These are phyloP conservation scores for Drosophila lacicola DNA, from an alignment of 2,888 invertebrate species.

Conservation along the genomic window DNA sequence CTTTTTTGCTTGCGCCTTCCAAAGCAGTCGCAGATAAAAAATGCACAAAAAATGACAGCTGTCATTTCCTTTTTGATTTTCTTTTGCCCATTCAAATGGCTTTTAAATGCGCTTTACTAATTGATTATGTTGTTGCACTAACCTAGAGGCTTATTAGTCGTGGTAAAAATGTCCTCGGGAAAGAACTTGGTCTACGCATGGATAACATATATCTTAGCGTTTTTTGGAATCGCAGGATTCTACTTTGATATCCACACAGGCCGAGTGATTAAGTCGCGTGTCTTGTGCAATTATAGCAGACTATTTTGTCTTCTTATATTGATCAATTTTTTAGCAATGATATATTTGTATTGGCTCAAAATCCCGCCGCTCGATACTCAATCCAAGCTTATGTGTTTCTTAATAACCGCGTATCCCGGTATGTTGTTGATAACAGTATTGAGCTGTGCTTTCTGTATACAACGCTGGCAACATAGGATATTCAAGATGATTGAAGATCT, in stretches of 20 bases:
- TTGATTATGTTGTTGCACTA: not conserved
- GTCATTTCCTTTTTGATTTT: too few species aligned
- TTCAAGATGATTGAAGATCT: constrained; percentile 9
- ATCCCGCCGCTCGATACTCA: not conserved
- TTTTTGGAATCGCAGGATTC: constrained; percentile 10
- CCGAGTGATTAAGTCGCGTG: constrained; percentile 10
- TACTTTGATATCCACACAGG: constrained; percentile 2
- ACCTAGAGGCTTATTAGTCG: not conserved
- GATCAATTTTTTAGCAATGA: rapidly evolving
- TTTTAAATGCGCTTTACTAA: not conserved
- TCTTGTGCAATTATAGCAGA: constrained; percentile 2
- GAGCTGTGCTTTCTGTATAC: constrained; percentile 10
- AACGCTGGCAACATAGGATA: constrained; percentile 26
- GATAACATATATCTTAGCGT: constrained; percentile 4
- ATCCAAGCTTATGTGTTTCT: constrained; percentile 1
- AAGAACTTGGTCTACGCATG: constrained; percentile 10
- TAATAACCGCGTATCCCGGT: not conserved
- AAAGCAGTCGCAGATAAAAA: too few species aligned
- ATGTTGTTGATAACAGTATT: rapidly evolving
- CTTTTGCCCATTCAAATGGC: too few species aligned
- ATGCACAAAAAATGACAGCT: too few species aligned
- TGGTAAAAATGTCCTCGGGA: constrained; percentile 1
- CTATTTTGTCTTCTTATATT: not conserved
- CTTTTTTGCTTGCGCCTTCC: too few species aligned
- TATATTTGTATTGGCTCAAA: not conserved